Base-by-base conservation (phyloP, 1,140 invertebrate species). In the Ceratosolen fusciceps region DNA sequence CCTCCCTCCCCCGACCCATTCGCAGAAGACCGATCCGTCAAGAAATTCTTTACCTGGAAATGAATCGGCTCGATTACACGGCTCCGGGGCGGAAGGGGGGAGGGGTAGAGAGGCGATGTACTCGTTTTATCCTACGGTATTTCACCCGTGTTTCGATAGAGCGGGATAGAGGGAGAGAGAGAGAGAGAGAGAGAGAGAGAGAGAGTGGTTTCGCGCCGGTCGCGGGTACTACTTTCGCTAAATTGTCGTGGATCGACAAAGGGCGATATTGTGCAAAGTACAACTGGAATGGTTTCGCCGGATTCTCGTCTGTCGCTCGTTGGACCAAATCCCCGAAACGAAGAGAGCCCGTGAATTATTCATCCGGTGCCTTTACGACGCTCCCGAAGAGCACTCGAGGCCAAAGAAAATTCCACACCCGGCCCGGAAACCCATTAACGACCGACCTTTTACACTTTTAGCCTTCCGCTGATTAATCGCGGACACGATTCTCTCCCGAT, bases 221-320 rank as follows among this genome's bases (percentile, higher is more conserved):
- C n/a, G 24, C 3, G 39, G 8, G 43, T n/a, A 29, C n/a, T n/a
- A n/a, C 43, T 39, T 72, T 19, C 37, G 9, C 3, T 49, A 26
- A 62, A 74, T 74, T 74, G 60, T 74, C 73, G 31, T 60, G 54
- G 26, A 47, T 39, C 54, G n/a, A n/a, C n/a, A n/a, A n/a, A n/a
- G n/a, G n/a, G 65, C 65, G 65, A 68, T 68, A 43, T 68, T 37
- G 65, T 68, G 39, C 65, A 24, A 39, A 68, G 19, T 73, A 52
- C 29, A 72, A 49, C 58, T 21, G 10, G 73, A 39, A 31, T 65
- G 58, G 58, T 75, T 75, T 52, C 74, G 21, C 47, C 70, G 60
- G 74, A 75, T 75, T 65, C 74, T 67, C 60, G 43, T 68, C 74
- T 34, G 62, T 68, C 73, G 31, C 73, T 74, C 73, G 56, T 74